Evolutionary conservation across 2,888 invertebrate genomes (phyloP).

Genomic region (Abrostola tripartita): DNA sequence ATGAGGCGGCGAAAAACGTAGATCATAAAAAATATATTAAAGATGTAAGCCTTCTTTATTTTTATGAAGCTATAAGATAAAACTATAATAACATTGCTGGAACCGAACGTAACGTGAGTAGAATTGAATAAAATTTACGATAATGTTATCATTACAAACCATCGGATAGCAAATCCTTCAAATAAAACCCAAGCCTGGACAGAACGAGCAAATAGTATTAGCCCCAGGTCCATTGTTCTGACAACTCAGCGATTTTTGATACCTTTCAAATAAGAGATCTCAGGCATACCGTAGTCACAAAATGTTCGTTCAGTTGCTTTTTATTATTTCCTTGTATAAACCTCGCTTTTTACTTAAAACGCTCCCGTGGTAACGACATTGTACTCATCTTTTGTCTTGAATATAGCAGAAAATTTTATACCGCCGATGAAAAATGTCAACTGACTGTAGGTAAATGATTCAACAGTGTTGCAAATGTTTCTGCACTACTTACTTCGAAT

Average conservation of each 20-base stretch:
- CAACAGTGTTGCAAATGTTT: conserved; percentile 71
- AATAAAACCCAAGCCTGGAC: conserved; percentile 59
- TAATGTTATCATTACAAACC: conserved; percentile 66
- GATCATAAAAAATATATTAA: conserved; percentile 19
- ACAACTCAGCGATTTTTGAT: conserved; percentile 74
- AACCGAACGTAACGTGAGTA: conserved; percentile 56
- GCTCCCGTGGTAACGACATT: conserved; percentile 62
- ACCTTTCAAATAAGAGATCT: conserved; percentile 69
- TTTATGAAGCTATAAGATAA: conserved; percentile 53
- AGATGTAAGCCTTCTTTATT: conserved; percentile 30
- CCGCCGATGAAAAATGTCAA: conserved; percentile 61
- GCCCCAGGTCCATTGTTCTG: conserved; percentile 64
- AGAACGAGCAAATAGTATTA: conserved; percentile 65
- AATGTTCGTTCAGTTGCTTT: conserved; percentile 56
- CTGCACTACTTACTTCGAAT: conserved; percentile 74
- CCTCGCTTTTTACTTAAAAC: conserved; percentile 62
- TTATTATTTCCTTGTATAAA: conserved; percentile 65
- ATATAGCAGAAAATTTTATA: conserved; percentile 68
- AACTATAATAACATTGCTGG: conserved; percentile 32
- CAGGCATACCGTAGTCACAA: conserved; percentile 66
- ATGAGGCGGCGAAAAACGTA: not conserved
- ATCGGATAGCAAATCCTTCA: conserved; percentile 65
- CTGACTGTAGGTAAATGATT: conserved; percentile 68
- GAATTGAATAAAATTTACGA: conserved; percentile 70
- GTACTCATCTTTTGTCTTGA: conserved; percentile 67